A percentile compares a stretch with the other conserved stretches of the same genome.
These are phyloP conservation scores for Lonchura striata DNA, from an alignment of 2,113 vertebrate genomes.

Conservation along the genomic window DNA sequence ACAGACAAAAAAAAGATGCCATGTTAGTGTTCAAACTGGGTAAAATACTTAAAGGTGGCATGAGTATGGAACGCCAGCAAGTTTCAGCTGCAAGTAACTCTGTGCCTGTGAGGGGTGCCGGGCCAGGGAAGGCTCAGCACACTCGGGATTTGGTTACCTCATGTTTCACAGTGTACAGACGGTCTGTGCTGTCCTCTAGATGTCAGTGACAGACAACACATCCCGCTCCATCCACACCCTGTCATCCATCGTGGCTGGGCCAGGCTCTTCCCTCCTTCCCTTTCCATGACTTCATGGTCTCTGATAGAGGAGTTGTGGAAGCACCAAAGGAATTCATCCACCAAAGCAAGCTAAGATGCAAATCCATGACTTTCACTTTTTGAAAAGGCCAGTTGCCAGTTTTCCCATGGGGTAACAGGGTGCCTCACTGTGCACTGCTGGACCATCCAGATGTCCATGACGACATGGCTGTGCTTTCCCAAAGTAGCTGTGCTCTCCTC, in stretches of 20 bases:
- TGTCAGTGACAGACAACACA: slow-evolving; percentile 41
- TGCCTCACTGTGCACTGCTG: rapidly evolving
- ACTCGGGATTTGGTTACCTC: not conserved
- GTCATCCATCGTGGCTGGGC: rapidly evolving
- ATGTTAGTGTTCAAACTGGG: no score
- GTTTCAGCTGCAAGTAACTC: not conserved
- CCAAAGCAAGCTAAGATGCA: not conserved
- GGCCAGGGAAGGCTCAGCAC: not conserved
- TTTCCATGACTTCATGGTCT: not conserved
- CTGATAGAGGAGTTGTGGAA: not conserved
- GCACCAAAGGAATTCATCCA: not conserved
- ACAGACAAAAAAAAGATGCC: rapidly evolving
- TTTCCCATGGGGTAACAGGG: rapidly evolving
- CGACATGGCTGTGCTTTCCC: not conserved
- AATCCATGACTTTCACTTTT: not conserved
- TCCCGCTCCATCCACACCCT: not conserved
- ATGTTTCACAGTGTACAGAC: not conserved
- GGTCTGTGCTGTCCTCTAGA: slow-evolving; percentile 37
- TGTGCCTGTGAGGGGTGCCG: rapidly evolving
- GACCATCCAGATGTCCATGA: not conserved
- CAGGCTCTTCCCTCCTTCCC: not conserved
- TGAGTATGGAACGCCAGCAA: rapidly evolving
- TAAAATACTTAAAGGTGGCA: not conserved
- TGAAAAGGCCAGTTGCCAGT: not conserved
- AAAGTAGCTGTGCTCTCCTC: not conserved